These are phyloP conservation scores for Drosophila bocqueti DNA, from an alignment of 1,140 invertebrate genomes.

Conservation along the genomic window DNA sequence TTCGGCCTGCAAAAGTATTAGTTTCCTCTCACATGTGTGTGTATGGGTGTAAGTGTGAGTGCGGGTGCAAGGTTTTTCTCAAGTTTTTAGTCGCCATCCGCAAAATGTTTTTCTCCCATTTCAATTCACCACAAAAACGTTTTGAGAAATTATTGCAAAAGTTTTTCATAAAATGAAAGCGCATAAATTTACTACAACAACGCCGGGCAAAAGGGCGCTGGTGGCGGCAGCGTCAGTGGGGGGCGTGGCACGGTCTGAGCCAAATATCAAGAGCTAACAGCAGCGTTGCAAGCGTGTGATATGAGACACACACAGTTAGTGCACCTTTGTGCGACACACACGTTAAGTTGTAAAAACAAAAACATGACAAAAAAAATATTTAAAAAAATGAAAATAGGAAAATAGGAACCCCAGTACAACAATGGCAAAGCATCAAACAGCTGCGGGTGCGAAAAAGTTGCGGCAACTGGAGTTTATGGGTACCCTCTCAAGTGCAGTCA, in stretches of 20 bases:
- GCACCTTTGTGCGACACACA: slow-evolving; percentile 83
- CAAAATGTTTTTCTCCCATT: slow-evolving; percentile 85
- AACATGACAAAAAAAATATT: slow-evolving; percentile 29
- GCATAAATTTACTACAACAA: slow-evolving; percentile 83
- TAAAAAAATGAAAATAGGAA: slow-evolving; percentile 15
- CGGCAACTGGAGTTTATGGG: slow-evolving; percentile 11
- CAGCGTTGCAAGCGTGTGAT: slow-evolving; percentile 70
- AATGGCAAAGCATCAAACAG: slow-evolving; percentile 43
- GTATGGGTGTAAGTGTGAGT: slow-evolving; percentile 37
- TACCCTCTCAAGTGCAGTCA: slow-evolving; percentile 27
- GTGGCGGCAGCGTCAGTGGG: not conserved
- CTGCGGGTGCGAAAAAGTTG: slow-evolving; percentile 57
- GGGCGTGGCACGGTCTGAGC: slow-evolving; percentile 46
- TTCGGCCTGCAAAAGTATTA: slow-evolving; percentile 59
- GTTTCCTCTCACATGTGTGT: slow-evolving; percentile 51
- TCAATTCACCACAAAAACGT: slow-evolving; percentile 85
- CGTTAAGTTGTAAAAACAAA: slow-evolving; percentile 79
- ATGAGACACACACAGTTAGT: slow-evolving; percentile 52
- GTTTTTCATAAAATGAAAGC: slow-evolving; percentile 84
- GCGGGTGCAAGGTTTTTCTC: slow-evolving; percentile 75
- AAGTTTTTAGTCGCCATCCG: slow-evolving; percentile 84
- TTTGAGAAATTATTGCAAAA: slow-evolving; percentile 85
- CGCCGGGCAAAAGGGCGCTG: not conserved
- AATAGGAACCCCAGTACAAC: slow-evolving; percentile 26
- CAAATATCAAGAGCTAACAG: slow-evolving; percentile 74